A percentile compares a stretch with the other conserved stretches of the same genome.
phyloP scores from a whole-genome alignment of 2,888 invertebrate species.

The Tolmerus cingulatus region DNA sequence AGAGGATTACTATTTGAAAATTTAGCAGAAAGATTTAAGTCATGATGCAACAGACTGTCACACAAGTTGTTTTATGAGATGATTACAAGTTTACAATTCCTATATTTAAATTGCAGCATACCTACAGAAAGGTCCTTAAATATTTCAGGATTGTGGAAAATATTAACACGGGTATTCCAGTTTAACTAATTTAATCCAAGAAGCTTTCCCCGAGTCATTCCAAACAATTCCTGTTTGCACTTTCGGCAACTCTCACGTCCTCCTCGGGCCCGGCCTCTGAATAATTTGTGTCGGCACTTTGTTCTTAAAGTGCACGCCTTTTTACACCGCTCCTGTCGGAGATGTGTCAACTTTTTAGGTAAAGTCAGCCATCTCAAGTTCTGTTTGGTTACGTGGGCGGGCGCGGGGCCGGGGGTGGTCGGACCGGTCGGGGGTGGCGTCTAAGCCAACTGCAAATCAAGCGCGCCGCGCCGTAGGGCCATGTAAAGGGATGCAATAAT shows the following conservation, averaged over 20 bases:
- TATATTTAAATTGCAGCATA: neutral
- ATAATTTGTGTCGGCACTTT: conserved; percentile 22
- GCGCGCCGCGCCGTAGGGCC: neutral
- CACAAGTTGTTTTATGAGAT: neutral
- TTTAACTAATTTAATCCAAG: neutral
- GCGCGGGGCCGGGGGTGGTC: too few species aligned
- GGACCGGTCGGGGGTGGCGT: neutral
- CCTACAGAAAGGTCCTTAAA: neutral
- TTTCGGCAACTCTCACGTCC: neutral
- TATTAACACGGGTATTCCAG: neutral
- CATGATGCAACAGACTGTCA: neutral
- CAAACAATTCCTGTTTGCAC: neutral
- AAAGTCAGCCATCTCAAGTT: conserved; percentile 18
- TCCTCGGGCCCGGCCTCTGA: neutral
- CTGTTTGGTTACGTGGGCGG: neutral
- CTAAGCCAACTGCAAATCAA: neutral
- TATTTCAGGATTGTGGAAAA: neutral
- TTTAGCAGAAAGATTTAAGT: neutral
- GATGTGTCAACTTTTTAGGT: conserved; percentile 31
- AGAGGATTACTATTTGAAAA: neutral
- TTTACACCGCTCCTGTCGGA: neutral
- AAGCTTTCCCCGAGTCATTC: neutral
- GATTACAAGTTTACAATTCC: neutral
- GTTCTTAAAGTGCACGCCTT: conserved; percentile 24
- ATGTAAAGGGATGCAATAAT: conserved; percentile 39